These are phyloP conservation scores for Barbus barbus DNA, from an alignment of 2,113 vertebrate species.

Conservation along the genomic window DNA sequence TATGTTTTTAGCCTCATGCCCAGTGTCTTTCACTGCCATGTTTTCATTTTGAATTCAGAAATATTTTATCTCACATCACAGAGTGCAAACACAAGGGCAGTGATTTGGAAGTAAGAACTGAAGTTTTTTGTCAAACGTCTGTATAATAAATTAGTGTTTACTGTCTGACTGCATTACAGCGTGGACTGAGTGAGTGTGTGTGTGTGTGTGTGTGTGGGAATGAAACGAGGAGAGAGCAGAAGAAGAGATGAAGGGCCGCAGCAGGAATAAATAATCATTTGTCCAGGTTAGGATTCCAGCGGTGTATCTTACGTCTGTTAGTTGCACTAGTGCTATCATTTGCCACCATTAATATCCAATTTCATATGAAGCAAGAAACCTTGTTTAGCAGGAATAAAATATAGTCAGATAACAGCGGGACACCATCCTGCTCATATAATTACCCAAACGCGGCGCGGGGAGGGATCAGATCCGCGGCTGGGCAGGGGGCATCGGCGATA, in stretches of 20 bases:
- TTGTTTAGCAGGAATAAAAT: slow-evolving; percentile 73
- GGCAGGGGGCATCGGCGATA: slow-evolving; percentile 76
- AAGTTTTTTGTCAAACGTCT: neutral
- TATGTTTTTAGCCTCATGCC: too few relatives aligned
- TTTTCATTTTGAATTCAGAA: too few relatives aligned
- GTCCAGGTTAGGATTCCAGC: slow-evolving; percentile 64
- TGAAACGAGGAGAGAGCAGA: neutral
- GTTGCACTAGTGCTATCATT: slow-evolving; percentile 72
- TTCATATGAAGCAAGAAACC: slow-evolving; percentile 69
- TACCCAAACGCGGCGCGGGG: slow-evolving; percentile 75
- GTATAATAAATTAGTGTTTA: neutral
- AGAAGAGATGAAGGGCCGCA: neutral
- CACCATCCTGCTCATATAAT: slow-evolving; percentile 75
- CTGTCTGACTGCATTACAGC: neutral
- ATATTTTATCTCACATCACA: too few relatives aligned
- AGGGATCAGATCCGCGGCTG: slow-evolving; percentile 75
- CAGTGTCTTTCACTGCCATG: too few relatives aligned
- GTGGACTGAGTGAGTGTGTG: neutral
- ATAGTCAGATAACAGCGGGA: slow-evolving; percentile 73
- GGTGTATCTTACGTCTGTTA: slow-evolving; percentile 61
- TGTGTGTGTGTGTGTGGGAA: neutral
- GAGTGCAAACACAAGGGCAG: neutral
- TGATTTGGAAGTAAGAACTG: neutral
- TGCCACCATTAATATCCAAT: slow-evolving; percentile 78
- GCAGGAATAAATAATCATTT: slow-evolving; percentile 36